These are phyloP conservation scores for Poicephalus gulielmi DNA, from an alignment of 2,113 vertebrate species.

Conservation along the genomic window DNA sequence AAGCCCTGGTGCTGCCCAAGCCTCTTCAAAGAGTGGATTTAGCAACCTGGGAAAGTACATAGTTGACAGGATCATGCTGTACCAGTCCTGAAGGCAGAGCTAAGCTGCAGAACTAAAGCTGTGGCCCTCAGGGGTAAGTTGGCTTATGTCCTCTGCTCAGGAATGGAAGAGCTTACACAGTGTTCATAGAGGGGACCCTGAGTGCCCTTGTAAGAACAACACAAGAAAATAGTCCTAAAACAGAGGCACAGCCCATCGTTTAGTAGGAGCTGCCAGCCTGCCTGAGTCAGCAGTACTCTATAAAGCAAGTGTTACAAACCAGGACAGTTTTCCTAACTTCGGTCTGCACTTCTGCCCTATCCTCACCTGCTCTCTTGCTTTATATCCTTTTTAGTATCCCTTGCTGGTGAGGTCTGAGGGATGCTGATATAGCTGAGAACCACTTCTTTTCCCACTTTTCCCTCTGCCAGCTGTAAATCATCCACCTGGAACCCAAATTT, in stretches of 20 bases:
- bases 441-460: neutral
- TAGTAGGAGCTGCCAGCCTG: neutral
- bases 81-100: neutral
- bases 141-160: neutral
- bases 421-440: neutral
- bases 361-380: neutral
- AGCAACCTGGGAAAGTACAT: neutral
- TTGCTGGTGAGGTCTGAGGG: neutral
- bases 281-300: neutral
- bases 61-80: neutral
- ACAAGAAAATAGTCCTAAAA: neutral
- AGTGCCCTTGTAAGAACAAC: neutral
- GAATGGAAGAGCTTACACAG: neutral
- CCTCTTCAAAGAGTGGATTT: neutral
- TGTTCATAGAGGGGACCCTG: neutral
- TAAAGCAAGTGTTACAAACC: neutral
- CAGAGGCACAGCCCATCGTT: neutral
- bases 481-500: neutral
- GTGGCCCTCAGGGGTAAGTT: neutral
- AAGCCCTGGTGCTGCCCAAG: neutral
- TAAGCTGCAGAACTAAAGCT: neutral
- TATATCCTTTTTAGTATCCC: neutral
- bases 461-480: neutral
- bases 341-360: neutral
- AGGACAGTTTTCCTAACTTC: neutral